These are phyloP conservation scores for Nomada fabriciana DNA, from an alignment of 2,888 invertebrate genomes.

Conservation along the genomic window DNA sequence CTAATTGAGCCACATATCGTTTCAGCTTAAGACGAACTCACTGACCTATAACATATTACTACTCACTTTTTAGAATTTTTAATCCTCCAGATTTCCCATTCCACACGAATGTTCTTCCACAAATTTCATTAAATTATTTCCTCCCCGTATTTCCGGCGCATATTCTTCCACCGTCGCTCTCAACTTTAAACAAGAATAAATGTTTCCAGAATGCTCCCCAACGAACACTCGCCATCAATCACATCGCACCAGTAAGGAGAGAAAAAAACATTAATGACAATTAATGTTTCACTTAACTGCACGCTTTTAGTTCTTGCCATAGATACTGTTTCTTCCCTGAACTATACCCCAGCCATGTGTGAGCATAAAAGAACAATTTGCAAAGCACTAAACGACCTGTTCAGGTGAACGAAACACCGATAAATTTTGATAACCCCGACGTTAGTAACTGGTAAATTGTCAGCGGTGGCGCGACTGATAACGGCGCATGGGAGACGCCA, in stretches of 20 bases:
- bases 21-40: too few relatives aligned
- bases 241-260: too few relatives aligned
- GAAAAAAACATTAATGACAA: slow-evolving; percentile 23
- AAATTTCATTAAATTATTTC: background rate
- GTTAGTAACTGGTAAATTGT: slow-evolving; percentile 59
- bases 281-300: slow-evolving; percentile 23
- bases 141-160: background rate
- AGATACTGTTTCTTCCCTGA: background rate
- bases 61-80: background rate
- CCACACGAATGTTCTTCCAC: background rate
- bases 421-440: slow-evolving; percentile 73
- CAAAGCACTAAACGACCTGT: slow-evolving; percentile 40
- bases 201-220: background rate
- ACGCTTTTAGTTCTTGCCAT: slow-evolving; percentile 6
- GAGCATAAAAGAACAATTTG: slow-evolving; percentile 36
- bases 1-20: too few relatives aligned
- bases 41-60: too few relatives aligned
- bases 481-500: slow-evolving; percentile 76
- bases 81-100: background rate
- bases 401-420: slow-evolving; percentile 50
- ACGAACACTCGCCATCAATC: background rate
- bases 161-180: background rate
- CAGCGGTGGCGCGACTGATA: slow-evolving; percentile 74
- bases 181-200: background rate
- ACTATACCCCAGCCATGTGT: slow-evolving; percentile 4